A percentile compares a stretch with the other conserved stretches of the same genome.
phyloP scores from a whole-genome alignment of 2,888 invertebrate genomes.

The Epinotia demarniana region DNA sequence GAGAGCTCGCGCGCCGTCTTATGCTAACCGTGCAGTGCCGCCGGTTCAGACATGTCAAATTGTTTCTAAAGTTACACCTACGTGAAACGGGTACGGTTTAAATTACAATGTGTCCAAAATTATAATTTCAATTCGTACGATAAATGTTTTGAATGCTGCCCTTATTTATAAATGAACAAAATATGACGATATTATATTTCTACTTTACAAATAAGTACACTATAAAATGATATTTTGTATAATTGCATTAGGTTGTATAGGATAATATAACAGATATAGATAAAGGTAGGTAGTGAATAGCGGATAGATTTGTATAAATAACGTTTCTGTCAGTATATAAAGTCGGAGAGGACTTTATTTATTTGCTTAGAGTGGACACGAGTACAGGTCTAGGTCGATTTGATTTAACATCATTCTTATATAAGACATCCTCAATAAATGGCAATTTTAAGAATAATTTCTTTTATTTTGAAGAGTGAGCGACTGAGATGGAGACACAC shows the following conservation, averaged over 20 bases:
- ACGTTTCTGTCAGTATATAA: constrained; percentile 70
- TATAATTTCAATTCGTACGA: constrained; percentile 7
- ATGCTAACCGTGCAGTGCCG: no score
- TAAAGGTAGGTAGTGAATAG: constrained; percentile 60
- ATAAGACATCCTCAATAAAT: constrained; percentile 68
- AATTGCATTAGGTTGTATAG: constrained; percentile 83
- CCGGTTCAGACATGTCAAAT: no score
- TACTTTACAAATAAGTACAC: constrained; percentile 74
- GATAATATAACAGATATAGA: constrained; percentile 68
- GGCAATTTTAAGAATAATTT: constrained; percentile 71
- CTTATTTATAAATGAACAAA: constrained; percentile 74
- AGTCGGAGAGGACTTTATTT: constrained; percentile 74
- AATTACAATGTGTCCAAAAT: constrained; percentile 15
- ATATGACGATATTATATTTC: constrained; percentile 74
- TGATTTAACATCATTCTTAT: constrained; percentile 68
- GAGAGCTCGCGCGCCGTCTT: no score
- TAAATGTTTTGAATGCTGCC: constrained; percentile 47
- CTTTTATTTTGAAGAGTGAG: constrained; percentile 55
- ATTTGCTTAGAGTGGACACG: constrained; percentile 72
- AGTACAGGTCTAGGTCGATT: constrained; percentile 59
- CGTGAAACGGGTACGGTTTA: constrained; percentile 44
- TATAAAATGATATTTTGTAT: constrained; percentile 79
- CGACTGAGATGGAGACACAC: no score
- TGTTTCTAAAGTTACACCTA: not conserved
- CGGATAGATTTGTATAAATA: constrained; percentile 73